phyloP scores from a whole-genome alignment of 2,888 invertebrate species.

The Lasioglossum villosulum region DNA sequence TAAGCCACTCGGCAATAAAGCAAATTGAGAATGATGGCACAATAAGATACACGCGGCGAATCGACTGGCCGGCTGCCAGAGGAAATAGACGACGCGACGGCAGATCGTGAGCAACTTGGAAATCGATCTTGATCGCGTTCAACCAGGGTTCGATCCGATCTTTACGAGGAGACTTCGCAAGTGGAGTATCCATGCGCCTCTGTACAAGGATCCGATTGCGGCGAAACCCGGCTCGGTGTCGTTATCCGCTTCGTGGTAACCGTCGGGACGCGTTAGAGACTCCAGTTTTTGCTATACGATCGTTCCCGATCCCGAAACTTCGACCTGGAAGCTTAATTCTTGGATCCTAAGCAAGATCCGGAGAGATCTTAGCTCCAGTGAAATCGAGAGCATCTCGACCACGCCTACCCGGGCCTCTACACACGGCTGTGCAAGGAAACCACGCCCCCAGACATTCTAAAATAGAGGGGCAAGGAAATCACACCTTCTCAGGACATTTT shows the following conservation, averaged over 20 bases:
- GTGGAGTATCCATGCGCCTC: slow-evolving; percentile 29
- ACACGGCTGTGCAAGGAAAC: not conserved
- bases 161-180: slow-evolving; percentile 14
- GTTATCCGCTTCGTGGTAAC: slow-evolving; percentile 16
- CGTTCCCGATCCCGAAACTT: not conserved
- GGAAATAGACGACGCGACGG: slow-evolving; percentile 4
- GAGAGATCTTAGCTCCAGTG: not conserved
- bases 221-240: not conserved
- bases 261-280: not conserved
- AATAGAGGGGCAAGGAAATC: not conserved
- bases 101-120: slow-evolving; percentile 28
- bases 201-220: slow-evolving; percentile 22
- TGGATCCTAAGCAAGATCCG: not conserved
- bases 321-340: not conserved
- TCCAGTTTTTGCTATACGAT: not conserved
- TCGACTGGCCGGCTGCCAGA: slow-evolving; percentile 20
- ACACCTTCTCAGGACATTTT: too few relatives aligned
- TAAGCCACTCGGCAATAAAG: slow-evolving; percentile 26
- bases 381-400: not conserved
- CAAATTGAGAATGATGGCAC: slow-evolving; percentile 59
- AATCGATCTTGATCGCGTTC: slow-evolving; percentile 47
- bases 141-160: slow-evolving; percentile 10
- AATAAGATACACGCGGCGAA: slow-evolving; percentile 47
- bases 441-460: not conserved
- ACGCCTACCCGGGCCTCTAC: not conserved